Base-by-base conservation (phyloP, 2,888 invertebrate species). In the Brachyopa scutellaris region DNA sequence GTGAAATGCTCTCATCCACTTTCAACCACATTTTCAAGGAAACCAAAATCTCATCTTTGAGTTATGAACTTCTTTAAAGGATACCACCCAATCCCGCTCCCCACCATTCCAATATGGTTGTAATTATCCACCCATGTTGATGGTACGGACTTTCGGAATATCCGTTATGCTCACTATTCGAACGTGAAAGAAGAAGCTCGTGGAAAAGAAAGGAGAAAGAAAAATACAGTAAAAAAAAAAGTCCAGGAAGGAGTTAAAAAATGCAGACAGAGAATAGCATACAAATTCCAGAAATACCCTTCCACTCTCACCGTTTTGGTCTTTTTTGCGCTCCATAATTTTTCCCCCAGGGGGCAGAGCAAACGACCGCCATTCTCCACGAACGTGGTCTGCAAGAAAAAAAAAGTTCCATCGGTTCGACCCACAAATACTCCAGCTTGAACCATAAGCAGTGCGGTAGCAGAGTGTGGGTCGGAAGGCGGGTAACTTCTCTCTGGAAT, bases 261-360 rank as follows among this genome's bases (percentile, higher is more conserved):
- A 82, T 82, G 82, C 82, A 82, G 82, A 82, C 77, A 66, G 70
- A 47, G 77, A 42, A 76, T 59, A 36, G 76, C 64, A 82, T 76
- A 82, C 45, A 80, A 82, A 82, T 82, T 82, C 76, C 64, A 59
- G 42, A 70, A 76, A 82, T 82, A 49, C 74, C 62, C 55, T 45
- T 64, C 38, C 33, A 9, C 47, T 70, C 33, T 31, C 6, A 15
- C 11, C 29, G 33, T 57, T 55, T 33, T 19, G 7, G 36, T 26
- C 26, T 42, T 21, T 66, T 66, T 61, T 23, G 33, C 13, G 3
- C 21, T 13, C 53, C 53, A 69, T 74, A 66, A 70, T 76, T 59
- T 70, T 33, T 72, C 23, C 77, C 38, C 45, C 13, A 21, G 64
- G 77, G 77, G 72, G 66, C 57, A 51, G 36, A 59, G 73, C 73